phyloP scores from a whole-genome alignment of 2,113 vertebrate species.

The Melierax canorus region DNA sequence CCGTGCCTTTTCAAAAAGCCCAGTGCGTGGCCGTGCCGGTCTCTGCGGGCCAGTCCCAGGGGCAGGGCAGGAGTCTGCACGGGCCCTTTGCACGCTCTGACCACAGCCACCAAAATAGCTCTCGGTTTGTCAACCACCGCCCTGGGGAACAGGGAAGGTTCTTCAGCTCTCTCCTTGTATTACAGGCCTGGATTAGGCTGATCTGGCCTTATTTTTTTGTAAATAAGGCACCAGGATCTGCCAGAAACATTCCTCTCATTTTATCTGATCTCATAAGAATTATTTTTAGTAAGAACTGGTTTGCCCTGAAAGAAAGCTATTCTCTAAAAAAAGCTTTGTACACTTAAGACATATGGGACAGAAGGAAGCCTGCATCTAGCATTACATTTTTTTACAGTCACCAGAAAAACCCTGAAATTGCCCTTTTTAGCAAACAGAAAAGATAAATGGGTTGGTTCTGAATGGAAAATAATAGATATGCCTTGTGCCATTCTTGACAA shows the following conservation, averaged over 20 bases:
- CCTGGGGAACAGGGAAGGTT: background rate
- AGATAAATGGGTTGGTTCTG: slow-evolving; percentile 20
- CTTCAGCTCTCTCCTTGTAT: background rate
- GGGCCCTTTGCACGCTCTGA: background rate
- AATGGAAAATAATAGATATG: background rate
- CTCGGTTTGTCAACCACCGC: fast-evolving
- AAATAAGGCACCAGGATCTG: slow-evolving; percentile 21
- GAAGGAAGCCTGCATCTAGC: slow-evolving; percentile 28
- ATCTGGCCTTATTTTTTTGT: slow-evolving; percentile 17
- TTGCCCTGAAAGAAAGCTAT: slow-evolving; percentile 60
- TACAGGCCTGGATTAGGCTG: background rate
- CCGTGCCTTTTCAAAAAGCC: background rate
- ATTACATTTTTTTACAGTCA: background rate
- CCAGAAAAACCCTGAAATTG: slow-evolving; percentile 19
- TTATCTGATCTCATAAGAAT: slow-evolving; percentile 53
- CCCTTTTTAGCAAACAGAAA: slow-evolving; percentile 35
- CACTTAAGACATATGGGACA: slow-evolving; percentile 43
- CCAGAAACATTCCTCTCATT: slow-evolving; percentile 38
- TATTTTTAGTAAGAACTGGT: slow-evolving; percentile 65
- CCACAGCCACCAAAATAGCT: background rate
- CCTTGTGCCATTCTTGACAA: background rate
- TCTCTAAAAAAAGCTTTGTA: slow-evolving; percentile 62
- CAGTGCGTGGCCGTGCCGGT: fast-evolving
- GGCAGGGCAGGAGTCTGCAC: fast-evolving
- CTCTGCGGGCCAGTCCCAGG: background rate